Base-by-base conservation (phyloP, 2,888 invertebrate genomes). In the Tipula lateralis region DNA sequence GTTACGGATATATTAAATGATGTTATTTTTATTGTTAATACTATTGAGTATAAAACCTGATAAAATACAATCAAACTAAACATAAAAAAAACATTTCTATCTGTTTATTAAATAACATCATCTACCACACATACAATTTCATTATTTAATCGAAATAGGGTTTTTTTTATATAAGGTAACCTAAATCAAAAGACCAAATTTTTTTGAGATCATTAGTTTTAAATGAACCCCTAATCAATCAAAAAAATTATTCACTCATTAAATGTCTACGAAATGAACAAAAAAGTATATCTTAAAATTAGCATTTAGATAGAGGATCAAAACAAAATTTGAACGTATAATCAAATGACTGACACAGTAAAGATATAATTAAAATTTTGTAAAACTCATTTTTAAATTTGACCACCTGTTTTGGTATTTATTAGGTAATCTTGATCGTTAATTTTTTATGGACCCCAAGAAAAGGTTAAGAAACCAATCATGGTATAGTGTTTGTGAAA, bases 131-230 rank as follows among this genome's bases (percentile, higher is more conserved):
- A 66, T 66, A 66, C 19, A 12, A 66, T 66, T 66, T 66, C 9
- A 66, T 66, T 24, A 24, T 66, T 66, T 7, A 12, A 66, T 19
- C 66, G 24, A 66, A 66, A 66, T 24, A 66, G 24, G 66, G 9
- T 2, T 24, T 66, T 24, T 66, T 24, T 24, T 66, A 24, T 24
- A 24, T 19, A 66, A n/a, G n/a, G n/a, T n/a, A n/a, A 66, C 24
- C 66, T 24, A 82, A 82, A 82, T 82, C 30, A 82, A 82, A 82
- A 32, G 32, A 82, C 32, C 29, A 82, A 30, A 16, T 30, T 32
- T 82, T 82, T 32, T 30, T 82, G 82, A 82, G 30, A 82, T 82
- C 82, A 82, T 82, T 82, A 82, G 82, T 82, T 82, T 32, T 32
- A 30, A 82, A 30, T 30, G 82, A 29, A 30, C 30, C 82, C 82